Percentiles rank a stretch among this genome's conserved stretches.
These are phyloP conservation scores for Dicrostonyx torquatus DNA, from an alignment of 2,797 vertebrate species.

Conservation along the genomic window DNA sequence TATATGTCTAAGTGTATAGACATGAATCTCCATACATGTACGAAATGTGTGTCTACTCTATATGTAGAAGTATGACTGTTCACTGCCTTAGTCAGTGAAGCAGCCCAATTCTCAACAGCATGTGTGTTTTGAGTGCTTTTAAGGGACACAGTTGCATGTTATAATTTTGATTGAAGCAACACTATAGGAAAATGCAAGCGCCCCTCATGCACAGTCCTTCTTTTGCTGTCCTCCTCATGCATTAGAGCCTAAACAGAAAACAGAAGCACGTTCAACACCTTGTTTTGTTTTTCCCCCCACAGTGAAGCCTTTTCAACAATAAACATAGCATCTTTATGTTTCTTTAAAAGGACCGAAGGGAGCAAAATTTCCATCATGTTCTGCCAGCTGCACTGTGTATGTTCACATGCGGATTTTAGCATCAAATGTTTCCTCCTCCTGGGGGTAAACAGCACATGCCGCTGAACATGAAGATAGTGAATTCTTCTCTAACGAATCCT, in stretches of 20 bases:
- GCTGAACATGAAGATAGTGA: not conserved
- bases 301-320: constrained; percentile 26
- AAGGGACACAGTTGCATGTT: not conserved
- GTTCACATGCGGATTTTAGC: not conserved
- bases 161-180: constrained; percentile 21
- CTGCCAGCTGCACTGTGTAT: not conserved
- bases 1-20: not conserved
- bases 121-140: not conserved
- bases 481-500: not conserved
- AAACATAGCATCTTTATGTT: constrained; percentile 39
- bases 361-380: not conserved
- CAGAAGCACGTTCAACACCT: not conserved
- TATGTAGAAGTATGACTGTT: not conserved
- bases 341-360: constrained; percentile 6
- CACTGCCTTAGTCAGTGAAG: not conserved
- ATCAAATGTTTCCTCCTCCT: not conserved
- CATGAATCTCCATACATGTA: not conserved
- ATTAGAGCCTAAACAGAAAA: not conserved
- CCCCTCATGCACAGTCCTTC: not conserved
- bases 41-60: not conserved
- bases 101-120: not conserved
- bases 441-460: not conserved
- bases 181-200: not conserved
- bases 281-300: not conserved
- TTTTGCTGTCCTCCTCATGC: not conserved